Evolutionary conservation across 1,140 invertebrate genomes (phyloP).

Genomic region (Pararge aegeria): DNA sequence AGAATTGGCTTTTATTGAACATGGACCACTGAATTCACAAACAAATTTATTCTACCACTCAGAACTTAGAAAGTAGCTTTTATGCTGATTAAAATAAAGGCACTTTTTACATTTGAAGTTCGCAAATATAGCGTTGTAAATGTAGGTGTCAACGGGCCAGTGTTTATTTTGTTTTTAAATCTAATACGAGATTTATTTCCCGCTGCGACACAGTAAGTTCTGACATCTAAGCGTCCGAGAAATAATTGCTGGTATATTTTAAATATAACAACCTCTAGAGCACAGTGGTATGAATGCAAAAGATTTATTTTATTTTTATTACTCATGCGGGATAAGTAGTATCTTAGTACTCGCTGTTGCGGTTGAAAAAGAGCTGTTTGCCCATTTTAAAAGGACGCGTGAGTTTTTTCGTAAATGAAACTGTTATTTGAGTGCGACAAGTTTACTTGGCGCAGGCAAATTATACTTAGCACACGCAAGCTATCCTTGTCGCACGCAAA

Average conservation of each 20-base stretch:
- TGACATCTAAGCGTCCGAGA: neutral
- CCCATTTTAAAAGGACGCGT: too few relatives aligned
- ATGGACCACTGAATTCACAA: conserved; percentile 43
- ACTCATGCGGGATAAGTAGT: too few relatives aligned
- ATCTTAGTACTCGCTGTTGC: too few relatives aligned
- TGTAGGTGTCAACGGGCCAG: conserved; percentile 49
- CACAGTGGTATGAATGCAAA: neutral
- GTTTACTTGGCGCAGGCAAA: too few relatives aligned
- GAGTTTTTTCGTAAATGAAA: too few relatives aligned
- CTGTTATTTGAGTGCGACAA: too few relatives aligned
- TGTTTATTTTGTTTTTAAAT: conserved; percentile 50
- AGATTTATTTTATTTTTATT: too few relatives aligned
- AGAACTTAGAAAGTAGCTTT: neutral
- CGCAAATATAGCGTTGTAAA: conserved; percentile 21
- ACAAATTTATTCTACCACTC: conserved; percentile 10
- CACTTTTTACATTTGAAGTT: neutral
- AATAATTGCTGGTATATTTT: conserved; percentile 1
- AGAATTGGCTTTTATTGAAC: conserved; percentile 46
- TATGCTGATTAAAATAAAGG: conserved; percentile 16
- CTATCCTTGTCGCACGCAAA: too few relatives aligned
- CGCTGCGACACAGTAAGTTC: conserved; percentile 30
- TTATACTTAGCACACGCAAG: too few relatives aligned
- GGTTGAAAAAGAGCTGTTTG: too few relatives aligned
- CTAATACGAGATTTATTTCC: conserved; percentile 55
- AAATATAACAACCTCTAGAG: neutral